These are phyloP conservation scores for Myrmecobius fasciatus DNA, from an alignment of 2,113 vertebrate species.

Conservation along the genomic window DNA sequence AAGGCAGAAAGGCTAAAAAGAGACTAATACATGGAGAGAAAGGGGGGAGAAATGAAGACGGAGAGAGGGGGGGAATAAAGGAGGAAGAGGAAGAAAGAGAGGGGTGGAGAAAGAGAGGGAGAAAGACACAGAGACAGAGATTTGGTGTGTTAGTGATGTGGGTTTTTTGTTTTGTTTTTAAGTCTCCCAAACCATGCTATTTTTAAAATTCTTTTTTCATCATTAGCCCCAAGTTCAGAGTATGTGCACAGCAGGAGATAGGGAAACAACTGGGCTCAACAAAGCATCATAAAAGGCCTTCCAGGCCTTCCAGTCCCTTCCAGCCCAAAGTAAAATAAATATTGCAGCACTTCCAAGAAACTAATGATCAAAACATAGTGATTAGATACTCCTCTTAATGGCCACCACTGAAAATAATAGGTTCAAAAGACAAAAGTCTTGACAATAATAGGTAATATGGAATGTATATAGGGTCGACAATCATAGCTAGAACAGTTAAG, in stretches of 20 bases:
- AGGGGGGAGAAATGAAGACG: too few species aligned
- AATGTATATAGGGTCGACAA: constrained; percentile 9
- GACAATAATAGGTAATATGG: constrained; percentile 32
- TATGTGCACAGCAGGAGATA: constrained; percentile 43
- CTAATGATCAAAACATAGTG: constrained; percentile 12
- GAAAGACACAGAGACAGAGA: not conserved
- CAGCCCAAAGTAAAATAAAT: constrained; percentile 27
- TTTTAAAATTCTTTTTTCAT: not conserved
- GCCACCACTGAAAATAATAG: constrained; percentile 61
- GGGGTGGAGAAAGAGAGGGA: not conserved
- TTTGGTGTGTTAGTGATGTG: not conserved
- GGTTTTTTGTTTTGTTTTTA: too few species aligned
- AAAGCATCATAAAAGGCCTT: not conserved
- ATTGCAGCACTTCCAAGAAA: constrained; percentile 44
- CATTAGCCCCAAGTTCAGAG: constrained; percentile 10
- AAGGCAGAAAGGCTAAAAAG: not conserved
- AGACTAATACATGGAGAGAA: not conserved
- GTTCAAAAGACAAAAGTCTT: constrained; percentile 18
- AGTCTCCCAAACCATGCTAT: not conserved
- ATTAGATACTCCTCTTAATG: constrained; percentile 49
- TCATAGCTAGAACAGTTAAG: constrained; percentile 48
- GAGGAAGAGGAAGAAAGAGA: too few species aligned
- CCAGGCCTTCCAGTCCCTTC: not conserved
- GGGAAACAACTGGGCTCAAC: not conserved
- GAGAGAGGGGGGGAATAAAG: too few species aligned